A percentile compares a stretch with the other conserved stretches of the same genome.
These are phyloP conservation scores for Erythrocebus patas DNA, from an alignment of 2,113 vertebrate genomes.

Conservation along the genomic window DNA sequence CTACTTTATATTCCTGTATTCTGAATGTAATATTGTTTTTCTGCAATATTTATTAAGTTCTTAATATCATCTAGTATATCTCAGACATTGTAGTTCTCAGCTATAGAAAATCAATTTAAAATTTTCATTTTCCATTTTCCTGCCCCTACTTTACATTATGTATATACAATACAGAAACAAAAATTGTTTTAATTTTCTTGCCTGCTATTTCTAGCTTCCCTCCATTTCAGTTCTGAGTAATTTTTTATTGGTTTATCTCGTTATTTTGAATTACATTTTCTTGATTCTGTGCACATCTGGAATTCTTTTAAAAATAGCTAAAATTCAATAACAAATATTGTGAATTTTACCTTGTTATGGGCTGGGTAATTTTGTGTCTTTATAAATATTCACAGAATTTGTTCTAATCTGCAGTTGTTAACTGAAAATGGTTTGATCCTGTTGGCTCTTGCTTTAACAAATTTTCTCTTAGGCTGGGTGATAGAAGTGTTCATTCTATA, in stretches of 20 bases:
- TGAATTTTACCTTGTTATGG: not conserved
- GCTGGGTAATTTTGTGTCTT: not conserved
- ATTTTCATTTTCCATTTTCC: not conserved
- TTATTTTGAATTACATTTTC: not conserved
- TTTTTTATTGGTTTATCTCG: no score
- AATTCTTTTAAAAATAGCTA: not conserved
- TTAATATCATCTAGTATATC: not conserved
- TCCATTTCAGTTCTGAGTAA: not conserved
- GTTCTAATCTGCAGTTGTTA: not conserved
- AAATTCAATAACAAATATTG: not conserved
- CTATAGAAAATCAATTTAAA: not conserved
- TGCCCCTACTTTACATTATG: not conserved
- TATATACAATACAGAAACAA: no score
- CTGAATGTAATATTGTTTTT: not conserved
- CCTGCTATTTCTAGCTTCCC: not conserved
- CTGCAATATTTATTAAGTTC: not conserved
- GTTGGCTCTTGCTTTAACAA: not conserved
- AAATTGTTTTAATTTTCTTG: not conserved
- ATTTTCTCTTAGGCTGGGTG: not conserved
- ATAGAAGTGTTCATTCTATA: not conserved
- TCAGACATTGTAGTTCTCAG: not conserved
- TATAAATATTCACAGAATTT: not conserved
- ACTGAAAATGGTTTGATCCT: not conserved
- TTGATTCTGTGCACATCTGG: not conserved
- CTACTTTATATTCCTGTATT: not conserved